Base-by-base conservation (phyloP, 37 sponge, comb jelly and placozoan genomes). In the Mnemiopsis leidyi region DNA sequence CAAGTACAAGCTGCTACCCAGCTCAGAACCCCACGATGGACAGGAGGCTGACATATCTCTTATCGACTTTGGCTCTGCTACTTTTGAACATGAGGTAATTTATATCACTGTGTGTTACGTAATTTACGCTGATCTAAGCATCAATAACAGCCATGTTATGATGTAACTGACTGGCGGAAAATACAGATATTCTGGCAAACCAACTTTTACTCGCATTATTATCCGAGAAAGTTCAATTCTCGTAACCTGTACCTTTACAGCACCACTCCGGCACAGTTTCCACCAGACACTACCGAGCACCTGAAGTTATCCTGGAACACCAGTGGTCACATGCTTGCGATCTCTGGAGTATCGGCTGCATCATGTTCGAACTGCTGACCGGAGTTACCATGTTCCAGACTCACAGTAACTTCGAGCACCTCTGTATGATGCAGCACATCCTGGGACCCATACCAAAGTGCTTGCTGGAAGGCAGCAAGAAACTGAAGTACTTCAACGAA, bases 31-130 rank as follows among this genome's bases (percentile, higher is more conserved):
- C 94, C 32, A 94, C 93, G 76, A 94, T 77, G 94, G 96, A 94
- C 37, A 93, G 95, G 36, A 85, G 90, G 90, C 90, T 26, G 90
- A 85, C 61, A 40, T 85, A 23, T 38, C 90, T 26, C 90, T 98
- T 82, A 98, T 98, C 76, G 99, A 98, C 93, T 98, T 98, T 94
- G 99, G 99, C 25, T 98, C 99, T 33, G 97, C 99, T 28, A 97
- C 97, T 31, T 97, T 96, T 93, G 97, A 98, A 68, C 97, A 97
- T 73, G 99, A 98, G 93, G 61, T 48, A 48, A 48, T n/a, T n/a
- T n/a, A n/a, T n/a, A n/a, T n/a, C n/a, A n/a, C n/a, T n/a, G n/a
- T n/a, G n/a, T n/a, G n/a, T n/a, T n/a, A n/a, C n/a, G n/a, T n/a
- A n/a, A n/a, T n/a, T n/a, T n/a, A n/a, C n/a, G n/a, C n/a, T n/a